Evolutionary conservation across 2,797 vertebrate genomes (phyloP).

Genomic region (Hyperoplus immaculatus): DNA sequence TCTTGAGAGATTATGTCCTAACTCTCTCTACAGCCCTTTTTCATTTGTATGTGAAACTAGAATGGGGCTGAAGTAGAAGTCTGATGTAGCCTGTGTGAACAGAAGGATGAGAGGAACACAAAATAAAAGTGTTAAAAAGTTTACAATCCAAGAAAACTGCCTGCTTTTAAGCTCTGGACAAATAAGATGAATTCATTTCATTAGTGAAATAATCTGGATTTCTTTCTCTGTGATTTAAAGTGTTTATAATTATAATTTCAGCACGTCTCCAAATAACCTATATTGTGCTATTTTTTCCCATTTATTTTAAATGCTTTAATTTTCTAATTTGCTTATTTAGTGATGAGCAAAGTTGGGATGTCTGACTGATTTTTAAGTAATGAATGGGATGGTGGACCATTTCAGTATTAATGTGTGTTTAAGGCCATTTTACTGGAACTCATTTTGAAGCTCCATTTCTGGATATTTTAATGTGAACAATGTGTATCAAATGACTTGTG

Average conservation of each 20-base stretch:
- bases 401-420: neutral
- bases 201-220: slow-evolving; percentile 1
- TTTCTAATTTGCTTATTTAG: slow-evolving; percentile 9
- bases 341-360: slow-evolving; percentile 15
- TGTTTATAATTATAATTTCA: slow-evolving; percentile 13
- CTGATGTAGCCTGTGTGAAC: slow-evolving; percentile 38
- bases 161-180: slow-evolving; percentile 11
- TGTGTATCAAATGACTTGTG: neutral
- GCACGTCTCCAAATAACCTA: slow-evolving; percentile 4
- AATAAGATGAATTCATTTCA: slow-evolving; percentile 10
- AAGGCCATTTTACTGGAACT: too few relatives aligned
- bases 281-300: neutral
- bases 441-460: neutral
- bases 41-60: slow-evolving; percentile 45
- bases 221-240: slow-evolving; percentile 33
- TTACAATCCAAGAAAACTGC: slow-evolving; percentile 20
- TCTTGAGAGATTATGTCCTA: neutral
- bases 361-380: slow-evolving; percentile 8
- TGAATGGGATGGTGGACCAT: slow-evolving; percentile 2
- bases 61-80: slow-evolving; percentile 36
- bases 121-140: neutral
- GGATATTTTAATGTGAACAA: neutral
- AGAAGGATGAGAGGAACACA: slow-evolving; percentile 6
- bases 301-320: slow-evolving; percentile 20
- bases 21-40: slow-evolving; percentile 21